These are phyloP conservation scores for Diplolepis rosae DNA, from an alignment of 2,888 invertebrate species.

Conservation along the genomic window DNA sequence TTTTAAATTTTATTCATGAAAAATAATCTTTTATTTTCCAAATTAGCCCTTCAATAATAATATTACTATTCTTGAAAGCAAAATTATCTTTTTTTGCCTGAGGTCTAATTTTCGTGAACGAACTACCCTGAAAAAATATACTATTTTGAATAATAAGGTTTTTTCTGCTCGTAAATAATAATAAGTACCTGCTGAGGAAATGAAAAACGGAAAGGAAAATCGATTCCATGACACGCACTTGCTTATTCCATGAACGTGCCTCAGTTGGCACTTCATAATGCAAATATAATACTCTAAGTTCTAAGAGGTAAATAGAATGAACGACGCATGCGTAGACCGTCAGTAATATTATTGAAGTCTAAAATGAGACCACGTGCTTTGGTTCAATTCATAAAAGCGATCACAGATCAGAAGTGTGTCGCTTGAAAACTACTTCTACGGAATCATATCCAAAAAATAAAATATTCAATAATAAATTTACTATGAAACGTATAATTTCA, in stretches of 20 bases:
- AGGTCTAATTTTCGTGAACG: too few species aligned
- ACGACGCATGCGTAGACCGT: background rate
- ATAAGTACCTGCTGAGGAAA: background rate
- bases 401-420: background rate
- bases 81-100: too few species aligned
- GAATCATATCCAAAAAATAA: background rate
- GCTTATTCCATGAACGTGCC: conserved; percentile 5
- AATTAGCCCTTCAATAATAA: too few species aligned
- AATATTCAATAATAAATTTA: conserved; percentile 5
- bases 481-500: background rate
- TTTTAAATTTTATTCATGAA: too few species aligned
- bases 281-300: background rate
- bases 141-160: background rate
- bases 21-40: too few species aligned
- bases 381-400: background rate
- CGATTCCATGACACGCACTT: background rate
- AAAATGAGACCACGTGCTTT: background rate
- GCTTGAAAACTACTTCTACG: background rate
- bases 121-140: too few species aligned
- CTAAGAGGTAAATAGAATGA: background rate
- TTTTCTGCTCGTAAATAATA: background rate
- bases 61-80: too few species aligned
- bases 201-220: background rate
- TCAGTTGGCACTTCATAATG: conserved; percentile 13
- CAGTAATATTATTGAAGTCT: background rate